A percentile compares a stretch with the other conserved stretches of the same genome.
Evolutionary conservation across 2,797 vertebrate genomes (phyloP).

Genomic region (Hydrophis major): DNA sequence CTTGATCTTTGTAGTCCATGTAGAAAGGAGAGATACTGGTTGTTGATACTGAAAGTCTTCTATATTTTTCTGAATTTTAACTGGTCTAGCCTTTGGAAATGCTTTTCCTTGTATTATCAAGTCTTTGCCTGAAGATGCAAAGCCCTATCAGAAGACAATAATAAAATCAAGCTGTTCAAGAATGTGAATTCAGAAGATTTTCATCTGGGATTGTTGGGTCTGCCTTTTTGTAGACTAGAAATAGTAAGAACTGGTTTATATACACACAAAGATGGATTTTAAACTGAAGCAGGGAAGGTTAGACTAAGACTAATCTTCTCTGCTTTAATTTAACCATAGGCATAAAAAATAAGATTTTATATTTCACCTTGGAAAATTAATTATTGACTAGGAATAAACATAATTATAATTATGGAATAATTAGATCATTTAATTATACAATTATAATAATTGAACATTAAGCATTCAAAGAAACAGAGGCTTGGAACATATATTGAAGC

Average conservation of each 20-base stretch:
- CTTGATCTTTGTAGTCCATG: slow-evolving; percentile 60
- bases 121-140: slow-evolving; percentile 36
- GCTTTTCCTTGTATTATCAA: slow-evolving; percentile 57
- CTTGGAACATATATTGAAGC: background rate
- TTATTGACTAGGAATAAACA: background rate
- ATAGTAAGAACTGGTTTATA: background rate
- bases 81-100: slow-evolving; percentile 43
- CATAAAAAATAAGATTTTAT: background rate
- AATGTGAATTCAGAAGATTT: background rate
- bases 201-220: background rate
- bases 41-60: background rate
- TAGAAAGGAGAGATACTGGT: slow-evolving; percentile 50
- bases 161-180: background rate
- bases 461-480: background rate
- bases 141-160: slow-evolving; percentile 45
- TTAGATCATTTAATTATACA: background rate
- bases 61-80: slow-evolving; percentile 34
- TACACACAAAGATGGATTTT: background rate
- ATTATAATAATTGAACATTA: background rate
- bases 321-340: background rate
- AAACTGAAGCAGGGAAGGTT: background rate
- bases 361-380: background rate
- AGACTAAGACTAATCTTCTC: background rate
- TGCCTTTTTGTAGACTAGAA: background rate
- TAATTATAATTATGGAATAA: background rate